A percentile compares a stretch with the other conserved stretches of the same genome.
These are phyloP conservation scores for Ischnura elegans DNA, from an alignment of 2,888 invertebrate species.

Conservation along the genomic window DNA sequence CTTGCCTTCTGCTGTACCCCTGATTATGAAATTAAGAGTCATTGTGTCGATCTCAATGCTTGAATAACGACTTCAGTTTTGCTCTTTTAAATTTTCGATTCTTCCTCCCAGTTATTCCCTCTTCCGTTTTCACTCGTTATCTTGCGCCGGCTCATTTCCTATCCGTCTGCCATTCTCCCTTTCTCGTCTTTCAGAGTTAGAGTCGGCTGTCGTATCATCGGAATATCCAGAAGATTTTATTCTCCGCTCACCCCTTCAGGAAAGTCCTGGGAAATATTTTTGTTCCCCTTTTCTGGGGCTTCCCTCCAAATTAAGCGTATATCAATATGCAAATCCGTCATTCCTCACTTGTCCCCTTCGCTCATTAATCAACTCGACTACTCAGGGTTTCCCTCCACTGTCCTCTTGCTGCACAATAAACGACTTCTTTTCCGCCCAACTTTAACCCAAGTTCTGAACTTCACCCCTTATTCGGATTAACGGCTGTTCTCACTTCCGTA, in stretches of 20 bases:
- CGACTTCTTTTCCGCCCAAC: neutral
- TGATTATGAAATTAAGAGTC: slow-evolving; percentile 33
- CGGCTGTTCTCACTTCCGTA: too few species aligned
- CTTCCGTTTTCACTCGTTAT: neutral
- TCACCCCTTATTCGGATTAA: too few species aligned
- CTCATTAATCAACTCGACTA: slow-evolving; percentile 15
- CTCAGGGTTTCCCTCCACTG: neutral
- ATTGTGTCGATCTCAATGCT: slow-evolving; percentile 34
- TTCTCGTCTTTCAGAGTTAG: neutral
- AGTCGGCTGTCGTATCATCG: neutral
- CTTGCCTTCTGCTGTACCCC: neutral
- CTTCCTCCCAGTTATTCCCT: neutral
- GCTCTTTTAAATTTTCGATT: neutral
- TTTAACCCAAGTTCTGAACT: too few species aligned
- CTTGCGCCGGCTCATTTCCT: neutral
- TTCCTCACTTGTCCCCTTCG: neutral
- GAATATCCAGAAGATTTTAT: slow-evolving; percentile 6
- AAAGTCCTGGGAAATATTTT: slow-evolving; percentile 9
- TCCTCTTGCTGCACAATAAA: slow-evolving; percentile 1
- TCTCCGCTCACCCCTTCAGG: neutral
- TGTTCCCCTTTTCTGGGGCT: neutral
- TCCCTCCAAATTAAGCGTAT: slow-evolving; percentile 41
- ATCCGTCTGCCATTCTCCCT: too few species aligned
- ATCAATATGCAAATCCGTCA: slow-evolving; percentile 51
- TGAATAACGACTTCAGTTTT: slow-evolving; percentile 25